These are phyloP conservation scores for Ceriagrion tenellum DNA, from an alignment of 2,888 invertebrate genomes.

Conservation along the genomic window DNA sequence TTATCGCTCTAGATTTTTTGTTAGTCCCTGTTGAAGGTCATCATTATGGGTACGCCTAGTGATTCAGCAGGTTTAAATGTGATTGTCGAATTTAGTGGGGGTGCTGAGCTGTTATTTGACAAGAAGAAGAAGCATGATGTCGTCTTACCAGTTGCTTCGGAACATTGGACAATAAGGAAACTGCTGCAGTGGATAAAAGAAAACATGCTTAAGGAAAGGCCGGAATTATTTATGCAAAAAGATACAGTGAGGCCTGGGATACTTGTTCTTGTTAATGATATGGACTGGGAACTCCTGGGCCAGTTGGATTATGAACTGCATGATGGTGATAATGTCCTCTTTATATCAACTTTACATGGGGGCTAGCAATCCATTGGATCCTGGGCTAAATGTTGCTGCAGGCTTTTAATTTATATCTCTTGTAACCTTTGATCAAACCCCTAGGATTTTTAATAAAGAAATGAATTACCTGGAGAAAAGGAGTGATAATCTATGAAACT, in stretches of 20 bases:
- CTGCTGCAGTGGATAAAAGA: slow-evolving; percentile 91
- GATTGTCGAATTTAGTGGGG: slow-evolving; percentile 83
- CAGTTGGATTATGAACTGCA: slow-evolving; percentile 86
- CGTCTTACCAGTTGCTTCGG: slow-evolving; percentile 81
- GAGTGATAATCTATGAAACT: background rate
- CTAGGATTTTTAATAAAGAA: too few relatives aligned
- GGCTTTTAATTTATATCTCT: too few relatives aligned
- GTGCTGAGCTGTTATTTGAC: slow-evolving; percentile 93
- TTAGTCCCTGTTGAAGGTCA: background rate
- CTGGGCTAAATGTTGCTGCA: too few relatives aligned
- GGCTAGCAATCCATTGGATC: slow-evolving; percentile 79
- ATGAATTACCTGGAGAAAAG: background rate
- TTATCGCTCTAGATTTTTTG: too few relatives aligned
- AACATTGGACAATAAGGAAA: slow-evolving; percentile 85
- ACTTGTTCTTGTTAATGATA: too few relatives aligned
- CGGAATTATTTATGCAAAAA: slow-evolving; percentile 83
- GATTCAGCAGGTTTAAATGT: background rate
- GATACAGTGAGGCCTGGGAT: too few relatives aligned
- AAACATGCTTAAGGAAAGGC: slow-evolving; percentile 90
- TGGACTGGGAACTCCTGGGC: too few relatives aligned
- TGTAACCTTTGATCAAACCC: too few relatives aligned
- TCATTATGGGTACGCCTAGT: background rate
- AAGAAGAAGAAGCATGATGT: slow-evolving; percentile 88
- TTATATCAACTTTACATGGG: slow-evolving; percentile 92
- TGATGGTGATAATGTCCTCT: slow-evolving; percentile 85